These are phyloP conservation scores for Morone saxatilis DNA, from an alignment of 2,113 vertebrate species.

Conservation along the genomic window DNA sequence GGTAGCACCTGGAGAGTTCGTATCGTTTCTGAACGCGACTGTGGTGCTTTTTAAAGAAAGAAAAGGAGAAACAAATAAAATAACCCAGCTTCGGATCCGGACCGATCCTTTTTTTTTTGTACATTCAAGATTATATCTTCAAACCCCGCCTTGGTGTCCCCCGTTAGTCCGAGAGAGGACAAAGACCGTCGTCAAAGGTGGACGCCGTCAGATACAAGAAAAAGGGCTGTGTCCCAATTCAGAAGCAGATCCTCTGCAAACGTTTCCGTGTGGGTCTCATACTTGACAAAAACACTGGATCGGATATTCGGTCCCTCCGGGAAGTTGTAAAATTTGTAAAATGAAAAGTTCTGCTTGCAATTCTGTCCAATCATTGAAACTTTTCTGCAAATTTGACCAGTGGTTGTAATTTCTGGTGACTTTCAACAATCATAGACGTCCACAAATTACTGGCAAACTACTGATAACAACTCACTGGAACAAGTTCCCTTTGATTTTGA, in stretches of 20 bases:
- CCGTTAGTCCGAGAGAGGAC: background rate
- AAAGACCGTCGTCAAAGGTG: background rate
- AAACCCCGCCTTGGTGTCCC: constrained; percentile 18
- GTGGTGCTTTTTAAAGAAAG: constrained; percentile 1
- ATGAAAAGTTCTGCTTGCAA: too few relatives aligned
- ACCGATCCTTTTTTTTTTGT: constrained; percentile 21
- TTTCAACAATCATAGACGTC: too few relatives aligned
- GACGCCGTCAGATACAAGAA: background rate
- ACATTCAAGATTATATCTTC: constrained; percentile 66
- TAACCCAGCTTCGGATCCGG: constrained; percentile 16
- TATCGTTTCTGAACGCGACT: background rate
- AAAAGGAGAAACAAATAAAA: background rate
- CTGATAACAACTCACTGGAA: too few relatives aligned
- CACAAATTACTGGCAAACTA: too few relatives aligned
- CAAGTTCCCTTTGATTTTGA: too few relatives aligned
- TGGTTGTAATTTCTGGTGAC: too few relatives aligned
- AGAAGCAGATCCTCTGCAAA: background rate
- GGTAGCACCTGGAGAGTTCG: constrained; percentile 39
- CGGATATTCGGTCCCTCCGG: too few relatives aligned
- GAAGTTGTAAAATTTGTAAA: too few relatives aligned
- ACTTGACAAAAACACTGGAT: background rate
- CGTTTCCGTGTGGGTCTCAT: background rate
- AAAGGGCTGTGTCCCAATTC: background rate
- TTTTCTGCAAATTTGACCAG: too few relatives aligned
- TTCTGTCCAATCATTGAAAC: too few relatives aligned